Conservation (phyloP, 2,888 invertebrate species). For the Noctuana brunneofusca region DNA sequence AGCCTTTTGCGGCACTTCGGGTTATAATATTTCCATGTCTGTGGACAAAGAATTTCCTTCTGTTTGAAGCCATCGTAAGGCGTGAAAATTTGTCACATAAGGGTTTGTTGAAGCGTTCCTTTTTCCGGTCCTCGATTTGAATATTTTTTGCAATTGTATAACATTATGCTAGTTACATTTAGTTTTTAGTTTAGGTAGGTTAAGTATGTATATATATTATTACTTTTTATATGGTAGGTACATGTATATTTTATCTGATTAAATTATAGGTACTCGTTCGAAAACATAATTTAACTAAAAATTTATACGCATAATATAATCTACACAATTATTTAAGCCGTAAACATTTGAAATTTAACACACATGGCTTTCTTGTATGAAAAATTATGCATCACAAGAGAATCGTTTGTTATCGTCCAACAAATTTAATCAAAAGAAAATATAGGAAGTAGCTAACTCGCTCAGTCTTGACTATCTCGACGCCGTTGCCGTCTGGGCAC, state of each 20-base stretch:
- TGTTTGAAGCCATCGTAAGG: slow-evolving; percentile 53
- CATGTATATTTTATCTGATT: no score
- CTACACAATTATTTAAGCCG: no score
- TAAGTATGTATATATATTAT: no score
- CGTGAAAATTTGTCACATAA: slow-evolving; percentile 54
- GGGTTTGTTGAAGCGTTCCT: slow-evolving; percentile 15
- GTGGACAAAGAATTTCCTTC: slow-evolving; percentile 63
- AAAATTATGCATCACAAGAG: slow-evolving; percentile 7
- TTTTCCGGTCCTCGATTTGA: slow-evolving; percentile 28
- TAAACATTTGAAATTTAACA: background rate
- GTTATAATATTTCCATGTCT: slow-evolving; percentile 74
- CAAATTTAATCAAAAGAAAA: slow-evolving; percentile 45
- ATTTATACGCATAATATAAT: no score
- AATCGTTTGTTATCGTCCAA: slow-evolving; percentile 30
- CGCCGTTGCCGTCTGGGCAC: slow-evolving; percentile 16
- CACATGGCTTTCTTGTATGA: background rate
- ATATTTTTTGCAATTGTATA: slow-evolving; percentile 14
- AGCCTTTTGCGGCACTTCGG: slow-evolving; percentile 66
- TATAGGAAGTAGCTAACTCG: slow-evolving; percentile 44
- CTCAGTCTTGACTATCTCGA: slow-evolving; percentile 37
- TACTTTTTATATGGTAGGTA: no score
- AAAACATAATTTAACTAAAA: no score
- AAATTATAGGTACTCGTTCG: no score
- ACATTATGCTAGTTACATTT: no score
- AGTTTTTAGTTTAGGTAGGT: no score